phyloP scores from a whole-genome alignment of 2,888 invertebrate genomes.

The Cerceris rybyensis region DNA sequence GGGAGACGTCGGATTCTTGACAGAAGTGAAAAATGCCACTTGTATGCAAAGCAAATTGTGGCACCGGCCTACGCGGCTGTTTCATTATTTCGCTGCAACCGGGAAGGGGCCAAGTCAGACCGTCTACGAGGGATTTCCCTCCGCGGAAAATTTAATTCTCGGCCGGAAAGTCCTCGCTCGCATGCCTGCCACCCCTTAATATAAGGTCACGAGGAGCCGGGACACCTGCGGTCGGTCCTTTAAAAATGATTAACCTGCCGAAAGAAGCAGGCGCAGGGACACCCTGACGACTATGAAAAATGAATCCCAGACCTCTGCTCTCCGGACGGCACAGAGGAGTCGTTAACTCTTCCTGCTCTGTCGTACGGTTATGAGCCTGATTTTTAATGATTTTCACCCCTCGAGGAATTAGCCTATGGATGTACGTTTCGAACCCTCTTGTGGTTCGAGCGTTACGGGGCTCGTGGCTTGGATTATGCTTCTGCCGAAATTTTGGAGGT shows the following conservation, averaged over 20 bases:
- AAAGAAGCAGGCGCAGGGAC: conserved; percentile 42
- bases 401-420: conserved; percentile 15
- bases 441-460: conserved; percentile 1
- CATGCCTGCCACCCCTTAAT: conserved; percentile 57
- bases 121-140: conserved; percentile 37
- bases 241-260: conserved; percentile 78
- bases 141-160: conserved; percentile 69
- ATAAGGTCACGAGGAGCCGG: conserved; percentile 51
- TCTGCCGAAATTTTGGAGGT: no score
- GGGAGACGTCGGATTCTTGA: conserved; percentile 34
- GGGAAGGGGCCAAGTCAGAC: not conserved
- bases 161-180: conserved; percentile 43
- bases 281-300: conserved; percentile 72
- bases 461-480: not conserved
- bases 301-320: conserved; percentile 56
- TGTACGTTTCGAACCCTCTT: not conserved
- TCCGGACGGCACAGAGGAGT: conserved; percentile 64
- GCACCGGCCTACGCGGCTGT: conserved; percentile 53
- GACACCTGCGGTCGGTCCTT: conserved; percentile 75
- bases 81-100: conserved; percentile 68
- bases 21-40: conserved; percentile 71
- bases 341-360: conserved; percentile 65
- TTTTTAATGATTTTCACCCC: conserved; percentile 40
- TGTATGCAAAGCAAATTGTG: conserved; percentile 72
- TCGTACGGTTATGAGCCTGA: conserved; percentile 27